Base-by-base conservation (phyloP, 1,140 invertebrate species). In the Ganaspis sp. region DNA sequence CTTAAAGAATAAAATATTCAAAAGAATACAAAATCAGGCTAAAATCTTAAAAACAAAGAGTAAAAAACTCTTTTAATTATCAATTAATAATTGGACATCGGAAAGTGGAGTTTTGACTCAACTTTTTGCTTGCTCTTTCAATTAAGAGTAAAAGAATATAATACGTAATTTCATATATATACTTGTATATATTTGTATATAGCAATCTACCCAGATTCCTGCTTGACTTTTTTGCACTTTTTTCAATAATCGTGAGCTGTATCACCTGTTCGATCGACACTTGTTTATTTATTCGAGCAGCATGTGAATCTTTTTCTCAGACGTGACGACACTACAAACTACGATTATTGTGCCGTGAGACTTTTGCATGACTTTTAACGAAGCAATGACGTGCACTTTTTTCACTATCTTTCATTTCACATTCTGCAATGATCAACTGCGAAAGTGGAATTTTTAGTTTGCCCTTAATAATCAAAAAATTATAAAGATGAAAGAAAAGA, bases 281-380 rank as follows among this genome's bases (percentile, higher is more conserved):
- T 49, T 49, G 45, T 49, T 49, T 49, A 49, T 49, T 49, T 49
- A 49, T 49, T 49, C 45, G 45, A 49, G 45, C 45, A 49, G 45
- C 45, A 49, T 49, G 45, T 49, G 45, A 49, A 49, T 49, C 45
- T 49, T 49, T 49, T 49, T 49, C 45, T 49, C 15, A 49, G n/a
- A 49, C 45, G 45, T 49, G 45, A 49, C 45, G 45, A 49, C 45
- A 49, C 45, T 49, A 49, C 12, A 49, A 49, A 49, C n/a, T 49
- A 49, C 45, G 45, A 4, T 49, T 49, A 49, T 49, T 49, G 45
- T 49, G 45, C 45, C 45, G 45, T 49, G 45, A 49, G 45, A 49
- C 45, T 49, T 49, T 49, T 49, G 17, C 45, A 17, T 49, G 45
- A 49, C 45, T 49, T 49, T 49, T 49, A 49, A 49, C 45, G 45